Conservation (phyloP, 2,888 invertebrate species). For the Patella depressa region DNA sequence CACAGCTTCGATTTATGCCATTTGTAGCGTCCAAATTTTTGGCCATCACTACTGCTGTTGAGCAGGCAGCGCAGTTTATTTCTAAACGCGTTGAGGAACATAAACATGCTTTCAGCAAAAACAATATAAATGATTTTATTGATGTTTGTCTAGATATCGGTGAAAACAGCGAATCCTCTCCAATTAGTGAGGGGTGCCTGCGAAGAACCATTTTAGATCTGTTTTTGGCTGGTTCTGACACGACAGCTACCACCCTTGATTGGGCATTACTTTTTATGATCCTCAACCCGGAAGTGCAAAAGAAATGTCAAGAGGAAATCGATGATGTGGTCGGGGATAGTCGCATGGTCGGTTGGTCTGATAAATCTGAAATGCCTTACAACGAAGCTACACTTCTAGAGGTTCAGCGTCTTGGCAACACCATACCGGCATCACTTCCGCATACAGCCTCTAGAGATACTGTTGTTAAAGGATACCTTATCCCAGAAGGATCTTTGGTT, state of each 20-base stretch:
- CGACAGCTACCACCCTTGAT: neutral
- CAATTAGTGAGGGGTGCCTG: neutral
- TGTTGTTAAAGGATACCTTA: neutral
- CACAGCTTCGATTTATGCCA: slow-evolving; percentile 45
- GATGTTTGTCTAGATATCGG: slow-evolving; percentile 37
- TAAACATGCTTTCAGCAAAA: slow-evolving; percentile 25
- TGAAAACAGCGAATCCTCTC: slow-evolving; percentile 2
- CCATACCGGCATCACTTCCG: neutral
- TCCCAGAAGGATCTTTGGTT: neutral
- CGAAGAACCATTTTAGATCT: slow-evolving; percentile 15
- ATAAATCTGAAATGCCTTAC: neutral
- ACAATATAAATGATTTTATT: slow-evolving; percentile 36
- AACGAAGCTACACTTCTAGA: neutral
- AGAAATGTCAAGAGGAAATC: neutral
- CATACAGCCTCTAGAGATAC: neutral
- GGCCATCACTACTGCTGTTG: neutral
- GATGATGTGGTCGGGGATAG: neutral
- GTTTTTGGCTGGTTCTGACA: neutral
- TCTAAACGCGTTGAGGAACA: slow-evolving; percentile 30
- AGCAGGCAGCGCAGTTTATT: neutral
- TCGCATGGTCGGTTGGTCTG: neutral
- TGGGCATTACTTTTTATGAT: neutral
- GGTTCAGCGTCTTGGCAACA: neutral
- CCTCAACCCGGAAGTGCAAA: neutral
- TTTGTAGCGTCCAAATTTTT: slow-evolving; percentile 34